These are phyloP conservation scores for Ptychoptera contaminata DNA, from an alignment of 2,888 invertebrate species.

Conservation along the genomic window DNA sequence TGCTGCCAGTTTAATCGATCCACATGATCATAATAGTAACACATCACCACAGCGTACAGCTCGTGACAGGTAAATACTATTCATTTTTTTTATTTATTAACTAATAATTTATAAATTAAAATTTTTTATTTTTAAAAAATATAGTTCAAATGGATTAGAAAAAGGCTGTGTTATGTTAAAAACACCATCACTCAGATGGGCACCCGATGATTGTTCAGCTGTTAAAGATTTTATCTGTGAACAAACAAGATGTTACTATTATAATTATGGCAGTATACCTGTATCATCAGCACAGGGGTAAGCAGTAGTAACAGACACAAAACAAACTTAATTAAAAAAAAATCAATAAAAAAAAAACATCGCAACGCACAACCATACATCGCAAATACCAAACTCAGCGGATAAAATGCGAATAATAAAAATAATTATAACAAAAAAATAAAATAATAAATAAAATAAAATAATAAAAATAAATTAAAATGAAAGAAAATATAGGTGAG, in stretches of 20 bases:
- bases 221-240: conserved; percentile 81
- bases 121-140: conserved; percentile 13
- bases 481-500: too few relatives aligned
- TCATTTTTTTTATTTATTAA: conserved; percentile 8
- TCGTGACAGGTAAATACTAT: conserved; percentile 37
- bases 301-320: conserved; percentile 27
- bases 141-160: conserved; percentile 42
- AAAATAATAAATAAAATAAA: background rate
- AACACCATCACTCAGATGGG: conserved; percentile 66
- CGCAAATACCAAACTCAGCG: conserved; percentile 9
- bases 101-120: conserved; percentile 1
- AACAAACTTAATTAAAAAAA: conserved; percentile 9
- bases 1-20: conserved; percentile 32
- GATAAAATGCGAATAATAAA: conserved; percentile 1
- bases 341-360: conserved; percentile 8
- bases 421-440: conserved; percentile 2
- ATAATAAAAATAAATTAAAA: too few relatives aligned
- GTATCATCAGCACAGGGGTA: conserved; percentile 85
- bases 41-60: conserved; percentile 66
- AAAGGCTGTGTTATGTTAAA: conserved; percentile 65
- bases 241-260: conserved; percentile 80
- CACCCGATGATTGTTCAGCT: conserved; percentile 65
- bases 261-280: conserved; percentile 81
- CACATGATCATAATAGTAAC: conserved; percentile 50
- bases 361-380: conserved; percentile 14